These are phyloP conservation scores for Pseudorectes ferrugineus DNA, from an alignment of 2,113 vertebrate genomes.

Conservation along the genomic window DNA sequence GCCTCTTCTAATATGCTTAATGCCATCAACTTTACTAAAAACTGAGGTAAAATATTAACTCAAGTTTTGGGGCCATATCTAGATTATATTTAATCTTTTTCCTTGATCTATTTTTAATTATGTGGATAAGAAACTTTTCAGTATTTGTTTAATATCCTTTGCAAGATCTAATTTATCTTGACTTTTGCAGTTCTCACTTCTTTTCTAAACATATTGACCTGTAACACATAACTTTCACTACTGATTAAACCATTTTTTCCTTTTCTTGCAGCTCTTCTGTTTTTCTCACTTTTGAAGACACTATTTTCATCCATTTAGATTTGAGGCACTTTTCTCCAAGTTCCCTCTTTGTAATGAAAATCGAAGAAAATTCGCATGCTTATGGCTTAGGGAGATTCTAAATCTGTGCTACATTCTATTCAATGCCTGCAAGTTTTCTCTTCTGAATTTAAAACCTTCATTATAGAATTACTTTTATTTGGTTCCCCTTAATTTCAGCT, in stretches of 20 bases:
- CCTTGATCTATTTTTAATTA: slow-evolving; percentile 55
- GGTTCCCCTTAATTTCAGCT: background rate
- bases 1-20: background rate
- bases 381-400: background rate
- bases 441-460: background rate
- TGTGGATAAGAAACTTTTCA: slow-evolving; percentile 11
- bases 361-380: background rate
- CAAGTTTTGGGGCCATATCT: background rate
- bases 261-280: background rate
- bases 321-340: background rate
- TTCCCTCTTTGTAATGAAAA: background rate
- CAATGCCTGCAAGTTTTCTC: background rate
- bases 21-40: background rate
- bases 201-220: slow-evolving; percentile 22
- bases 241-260: background rate
- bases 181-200: slow-evolving; percentile 18
- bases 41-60: background rate
- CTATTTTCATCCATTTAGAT: background rate
- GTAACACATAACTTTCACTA: background rate
- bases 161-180: slow-evolving; percentile 38
- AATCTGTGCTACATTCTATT: background rate
- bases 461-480: background rate
- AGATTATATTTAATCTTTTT: slow-evolving; percentile 9
- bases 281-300: slow-evolving; percentile 1
- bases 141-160: slow-evolving; percentile 47